These are phyloP conservation scores for Poecilobothrus nobilitatus DNA, from an alignment of 2,888 invertebrate species.

Conservation along the genomic window DNA sequence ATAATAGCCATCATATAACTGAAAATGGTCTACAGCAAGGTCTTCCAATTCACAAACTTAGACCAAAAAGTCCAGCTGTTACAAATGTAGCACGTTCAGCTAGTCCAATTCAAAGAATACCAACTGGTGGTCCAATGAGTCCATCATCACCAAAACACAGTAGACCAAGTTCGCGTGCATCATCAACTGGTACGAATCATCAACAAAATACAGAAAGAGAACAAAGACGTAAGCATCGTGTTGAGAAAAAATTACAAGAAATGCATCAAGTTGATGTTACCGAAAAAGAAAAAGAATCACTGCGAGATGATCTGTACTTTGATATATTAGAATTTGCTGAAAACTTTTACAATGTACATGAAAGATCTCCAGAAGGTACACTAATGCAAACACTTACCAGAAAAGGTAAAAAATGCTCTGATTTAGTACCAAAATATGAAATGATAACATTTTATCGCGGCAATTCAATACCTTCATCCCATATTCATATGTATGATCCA, in stretches of 20 bases:
- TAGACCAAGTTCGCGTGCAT: conserved; percentile 46
- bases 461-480: conserved; percentile 82
- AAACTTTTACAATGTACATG: conserved; percentile 83
- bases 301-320: conserved; percentile 55
- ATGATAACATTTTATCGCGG: conserved; percentile 86
- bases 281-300: conserved; percentile 38
- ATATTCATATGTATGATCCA: conserved; percentile 90
- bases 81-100: conserved; percentile 33
- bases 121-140: conserved; percentile 29
- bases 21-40: conserved; percentile 27
- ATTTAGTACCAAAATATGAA: conserved; percentile 79
- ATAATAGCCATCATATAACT: conserved; percentile 15
- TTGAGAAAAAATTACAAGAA: conserved; percentile 78
- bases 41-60: conserved; percentile 24
- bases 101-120: conserved; percentile 30
- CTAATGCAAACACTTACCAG: conserved; percentile 78
- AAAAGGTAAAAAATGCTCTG: conserved; percentile 64
- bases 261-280: conserved; percentile 51
- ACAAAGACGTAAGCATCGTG: conserved; percentile 72
- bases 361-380: conserved; percentile 75
- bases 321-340: conserved; percentile 92
- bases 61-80: conserved; percentile 41
- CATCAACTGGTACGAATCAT: conserved; percentile 20
- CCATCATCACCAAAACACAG: conserved; percentile 47
- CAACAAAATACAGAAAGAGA: conserved; percentile 56